Conservation (phyloP, 2,797 vertebrate species). For the Lates japonicus region DNA sequence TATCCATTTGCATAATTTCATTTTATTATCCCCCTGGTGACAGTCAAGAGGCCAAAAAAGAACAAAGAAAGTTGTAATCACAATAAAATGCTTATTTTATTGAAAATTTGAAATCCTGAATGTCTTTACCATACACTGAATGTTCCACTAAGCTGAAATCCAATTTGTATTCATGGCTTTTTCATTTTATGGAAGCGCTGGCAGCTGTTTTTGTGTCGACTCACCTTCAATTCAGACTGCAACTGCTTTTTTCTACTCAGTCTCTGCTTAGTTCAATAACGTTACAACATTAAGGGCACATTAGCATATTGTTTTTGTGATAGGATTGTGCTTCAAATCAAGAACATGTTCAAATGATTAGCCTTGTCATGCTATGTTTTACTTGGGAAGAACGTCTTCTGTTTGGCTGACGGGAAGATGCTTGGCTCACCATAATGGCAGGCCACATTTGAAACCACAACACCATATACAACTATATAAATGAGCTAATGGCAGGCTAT, state of each 20-base stretch:
- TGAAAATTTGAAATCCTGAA: conserved; percentile 42
- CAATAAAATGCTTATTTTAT: conserved; percentile 56
- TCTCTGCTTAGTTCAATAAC: conserved; percentile 21
- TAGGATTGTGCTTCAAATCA: neutral
- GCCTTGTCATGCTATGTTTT: conserved; percentile 17
- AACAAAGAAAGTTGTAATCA: conserved; percentile 44
- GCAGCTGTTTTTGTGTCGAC: conserved; percentile 57
- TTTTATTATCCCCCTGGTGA: conserved; percentile 43
- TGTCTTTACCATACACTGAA: conserved; percentile 46
- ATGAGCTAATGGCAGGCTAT: conserved; percentile 27
- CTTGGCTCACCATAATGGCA: conserved; percentile 35
- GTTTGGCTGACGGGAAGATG: conserved; percentile 26
- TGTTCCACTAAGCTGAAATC: conserved; percentile 64
- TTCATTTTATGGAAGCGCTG: conserved; percentile 62
- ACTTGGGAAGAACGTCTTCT: neutral
- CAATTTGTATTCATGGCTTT: conserved; percentile 76
- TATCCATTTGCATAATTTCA: conserved; percentile 46
- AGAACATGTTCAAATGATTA: conserved; percentile 21
- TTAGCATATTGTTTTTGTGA: conserved; percentile 22
- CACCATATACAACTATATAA: conserved; percentile 18
- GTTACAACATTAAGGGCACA: neutral
- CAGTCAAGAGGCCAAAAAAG: conserved; percentile 29
- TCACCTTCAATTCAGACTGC: conserved; percentile 59
- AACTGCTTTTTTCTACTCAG: neutral
- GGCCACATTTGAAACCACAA: conserved; percentile 22